phyloP scores from a whole-genome alignment of 2,113 vertebrate species.

The Tachysurus vachellii region DNA sequence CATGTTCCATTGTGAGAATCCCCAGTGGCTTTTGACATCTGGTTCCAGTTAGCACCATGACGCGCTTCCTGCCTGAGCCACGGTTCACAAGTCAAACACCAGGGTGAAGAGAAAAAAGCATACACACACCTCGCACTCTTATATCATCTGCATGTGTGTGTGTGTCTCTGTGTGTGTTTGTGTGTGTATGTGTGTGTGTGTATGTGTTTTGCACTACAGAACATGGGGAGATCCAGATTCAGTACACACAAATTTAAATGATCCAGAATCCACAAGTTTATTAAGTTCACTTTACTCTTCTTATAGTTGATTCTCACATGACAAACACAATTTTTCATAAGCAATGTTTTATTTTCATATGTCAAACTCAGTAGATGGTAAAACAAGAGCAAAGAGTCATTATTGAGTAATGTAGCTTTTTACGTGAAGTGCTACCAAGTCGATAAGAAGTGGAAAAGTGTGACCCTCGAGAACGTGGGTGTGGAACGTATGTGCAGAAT shows the following conservation, averaged over 20 bases:
- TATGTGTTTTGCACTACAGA: background rate
- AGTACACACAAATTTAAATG: background rate
- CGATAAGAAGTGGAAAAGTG: constrained; percentile 53
- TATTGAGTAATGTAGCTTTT: constrained; percentile 42
- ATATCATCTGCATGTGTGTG: constrained; percentile 42
- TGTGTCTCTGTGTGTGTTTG: constrained; percentile 8
- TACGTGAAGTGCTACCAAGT: constrained; percentile 29
- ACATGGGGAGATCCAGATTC: background rate
- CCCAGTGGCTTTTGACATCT: constrained; percentile 77
- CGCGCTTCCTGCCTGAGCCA: constrained; percentile 79
- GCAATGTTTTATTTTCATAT: background rate
- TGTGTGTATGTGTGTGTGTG: background rate
- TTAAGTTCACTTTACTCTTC: background rate
- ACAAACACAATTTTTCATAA: background rate
- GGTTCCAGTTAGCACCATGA: constrained; percentile 79
- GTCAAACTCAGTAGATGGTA: background rate
- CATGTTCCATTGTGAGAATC: constrained; percentile 77
- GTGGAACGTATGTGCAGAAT: constrained; percentile 49
- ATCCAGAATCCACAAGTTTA: background rate
- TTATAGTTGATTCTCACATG: background rate
- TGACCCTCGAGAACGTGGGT: constrained; percentile 50
- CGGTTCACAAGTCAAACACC: constrained; percentile 55
- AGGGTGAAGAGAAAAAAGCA: constrained; percentile 47
- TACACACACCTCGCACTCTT: constrained; percentile 26
- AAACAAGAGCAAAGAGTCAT: constrained; percentile 34